A percentile compares a stretch with the other conserved stretches of the same genome.
These are phyloP conservation scores for Drosophila ustulata DNA, from an alignment of 2,888 invertebrate genomes.

Conservation along the genomic window DNA sequence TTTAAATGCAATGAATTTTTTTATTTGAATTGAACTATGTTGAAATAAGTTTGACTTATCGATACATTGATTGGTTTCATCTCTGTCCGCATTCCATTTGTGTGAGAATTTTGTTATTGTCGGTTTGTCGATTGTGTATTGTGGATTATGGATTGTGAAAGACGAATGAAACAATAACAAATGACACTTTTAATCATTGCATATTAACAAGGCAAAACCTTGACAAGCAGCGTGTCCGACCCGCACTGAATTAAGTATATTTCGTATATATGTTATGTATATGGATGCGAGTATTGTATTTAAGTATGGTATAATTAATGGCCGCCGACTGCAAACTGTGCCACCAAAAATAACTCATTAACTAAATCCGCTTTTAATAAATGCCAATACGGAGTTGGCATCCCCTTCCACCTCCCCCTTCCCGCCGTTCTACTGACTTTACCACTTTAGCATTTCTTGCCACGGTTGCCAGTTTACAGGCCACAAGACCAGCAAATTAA, in stretches of 20 bases:
- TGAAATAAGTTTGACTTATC: not conserved
- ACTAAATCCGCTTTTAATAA: constrained; percentile 82
- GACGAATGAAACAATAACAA: constrained; percentile 62
- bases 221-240: constrained; percentile 44
- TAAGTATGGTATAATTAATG: constrained; percentile 63
- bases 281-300: constrained; percentile 1
- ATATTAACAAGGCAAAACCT: constrained; percentile 72
- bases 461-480: constrained; percentile 46
- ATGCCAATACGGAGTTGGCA: constrained; percentile 56
- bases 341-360: constrained; percentile 79
- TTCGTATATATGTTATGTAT: constrained; percentile 4
- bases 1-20: too few relatives aligned
- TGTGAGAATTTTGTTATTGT: constrained; percentile 9
- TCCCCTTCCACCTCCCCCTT: not conserved
- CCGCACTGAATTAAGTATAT: constrained; percentile 53
- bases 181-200: constrained; percentile 81
- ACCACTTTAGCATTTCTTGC: constrained; percentile 18
- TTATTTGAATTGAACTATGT: not conserved
- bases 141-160: constrained; percentile 15
- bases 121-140: not conserved
- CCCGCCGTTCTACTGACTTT: not conserved
- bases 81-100: constrained; percentile 10
- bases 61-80: not conserved
- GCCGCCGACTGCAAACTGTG: constrained; percentile 66
- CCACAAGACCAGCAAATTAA: constrained; percentile 74